Evolutionary conservation across 2,797 vertebrate species (phyloP).

Genomic region (Fringilla coelebs): DNA sequence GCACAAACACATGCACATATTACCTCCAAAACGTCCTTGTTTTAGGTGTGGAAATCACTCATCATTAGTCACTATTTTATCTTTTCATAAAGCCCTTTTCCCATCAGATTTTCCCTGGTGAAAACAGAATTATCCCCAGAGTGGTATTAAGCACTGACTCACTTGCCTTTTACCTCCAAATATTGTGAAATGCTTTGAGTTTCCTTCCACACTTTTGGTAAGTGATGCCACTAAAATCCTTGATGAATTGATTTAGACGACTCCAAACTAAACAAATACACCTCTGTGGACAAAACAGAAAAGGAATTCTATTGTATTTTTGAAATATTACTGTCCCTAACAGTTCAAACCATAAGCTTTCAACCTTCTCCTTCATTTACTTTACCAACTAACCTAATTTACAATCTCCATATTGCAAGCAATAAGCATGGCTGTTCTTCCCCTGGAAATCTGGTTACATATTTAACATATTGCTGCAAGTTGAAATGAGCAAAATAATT

Average conservation of each 20-base stretch:
- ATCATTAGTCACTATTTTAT: background rate
- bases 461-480: background rate
- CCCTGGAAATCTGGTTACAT: background rate
- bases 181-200: background rate
- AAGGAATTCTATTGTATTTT: background rate
- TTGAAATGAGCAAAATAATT: background rate
- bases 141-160: background rate
- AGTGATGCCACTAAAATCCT: background rate
- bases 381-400: background rate
- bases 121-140: background rate
- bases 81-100: background rate
- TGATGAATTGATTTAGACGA: background rate
- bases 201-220: background rate
- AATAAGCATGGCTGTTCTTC: background rate
- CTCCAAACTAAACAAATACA: background rate
- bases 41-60: background rate
- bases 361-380: background rate
- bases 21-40: background rate
- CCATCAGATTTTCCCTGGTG: background rate
- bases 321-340: background rate
- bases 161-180: background rate
- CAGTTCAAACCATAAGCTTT: background rate
- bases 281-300: background rate
- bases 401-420: background rate
- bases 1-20: accelerated